A percentile compares a stretch with the other conserved stretches of the same genome.
Evolutionary conservation across 92 coral and sea anemone species (phyloP).

Genomic region (Galaxea fascicularis): DNA sequence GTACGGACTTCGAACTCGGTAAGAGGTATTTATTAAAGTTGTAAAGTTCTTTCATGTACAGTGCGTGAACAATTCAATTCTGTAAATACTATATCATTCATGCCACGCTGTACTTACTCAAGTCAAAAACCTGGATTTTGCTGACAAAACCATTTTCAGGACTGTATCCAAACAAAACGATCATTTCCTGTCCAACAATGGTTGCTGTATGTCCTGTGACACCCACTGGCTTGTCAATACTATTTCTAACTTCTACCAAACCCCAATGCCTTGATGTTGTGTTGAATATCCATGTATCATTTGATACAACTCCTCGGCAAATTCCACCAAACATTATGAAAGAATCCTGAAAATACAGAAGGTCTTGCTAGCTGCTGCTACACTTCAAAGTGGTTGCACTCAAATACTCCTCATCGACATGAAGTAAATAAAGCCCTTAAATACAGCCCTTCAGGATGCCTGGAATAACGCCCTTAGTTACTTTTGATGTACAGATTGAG

Average conservation of each 20-base stretch:
- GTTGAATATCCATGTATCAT: slow-evolving; percentile 63
- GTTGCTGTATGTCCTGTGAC: slow-evolving; percentile 92
- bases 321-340: slow-evolving; percentile 85
- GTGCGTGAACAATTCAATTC: too few species aligned
- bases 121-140: slow-evolving; percentile 69
- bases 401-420: too few species aligned
- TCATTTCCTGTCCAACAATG: slow-evolving; percentile 76
- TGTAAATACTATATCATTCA: too few species aligned
- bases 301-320: slow-evolving; percentile 17
- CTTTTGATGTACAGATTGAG: too few species aligned
- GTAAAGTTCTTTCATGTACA: too few species aligned
- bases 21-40: too few species aligned
- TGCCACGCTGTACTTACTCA: slow-evolving; percentile 62
- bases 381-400: not conserved
- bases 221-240: slow-evolving; percentile 48
- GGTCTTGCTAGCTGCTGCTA: not conserved
- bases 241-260: not conserved
- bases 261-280: slow-evolving; percentile 61
- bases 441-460: not conserved
- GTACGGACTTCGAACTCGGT: too few species aligned
- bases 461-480: too few species aligned
- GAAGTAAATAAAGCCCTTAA: too few species aligned
- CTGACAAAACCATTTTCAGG: slow-evolving; percentile 57
- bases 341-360: slow-evolving; percentile 55
- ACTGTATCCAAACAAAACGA: slow-evolving; percentile 86